phyloP scores from a whole-genome alignment of 2,888 invertebrate species.

The Morpho deidamia region DNA sequence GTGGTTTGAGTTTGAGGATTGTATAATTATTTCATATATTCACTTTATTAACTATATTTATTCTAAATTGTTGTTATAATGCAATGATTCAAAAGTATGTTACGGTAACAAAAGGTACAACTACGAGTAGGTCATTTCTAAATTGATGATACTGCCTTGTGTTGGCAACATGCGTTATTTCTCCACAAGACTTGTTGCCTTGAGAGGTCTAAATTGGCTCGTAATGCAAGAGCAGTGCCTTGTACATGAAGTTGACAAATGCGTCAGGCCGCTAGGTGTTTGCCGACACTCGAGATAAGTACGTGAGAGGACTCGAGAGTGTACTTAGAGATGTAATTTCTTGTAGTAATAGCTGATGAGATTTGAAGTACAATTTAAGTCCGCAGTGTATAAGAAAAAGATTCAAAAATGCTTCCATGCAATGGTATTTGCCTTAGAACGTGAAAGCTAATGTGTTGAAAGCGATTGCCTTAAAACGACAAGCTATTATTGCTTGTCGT shows the following conservation, averaged over 20 bases:
- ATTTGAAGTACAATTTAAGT: too few species aligned
- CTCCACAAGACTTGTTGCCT: slow-evolving; percentile 15
- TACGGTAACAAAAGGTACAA: not conserved
- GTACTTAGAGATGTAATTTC: slow-evolving; percentile 23
- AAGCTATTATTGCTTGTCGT: too few species aligned
- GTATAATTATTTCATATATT: too few species aligned
- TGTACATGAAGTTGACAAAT: slow-evolving; percentile 53
- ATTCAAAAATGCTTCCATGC: too few species aligned
- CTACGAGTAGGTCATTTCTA: not conserved
- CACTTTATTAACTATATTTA: too few species aligned
- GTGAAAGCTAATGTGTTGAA: too few species aligned
- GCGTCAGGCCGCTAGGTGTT: slow-evolving; percentile 44
- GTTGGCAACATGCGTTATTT: slow-evolving; percentile 8
- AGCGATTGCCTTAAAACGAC: too few species aligned
- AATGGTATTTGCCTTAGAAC: too few species aligned
- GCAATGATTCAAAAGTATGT: too few species aligned
- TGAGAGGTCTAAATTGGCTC: slow-evolving; percentile 10
- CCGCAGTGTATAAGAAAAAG: too few species aligned
- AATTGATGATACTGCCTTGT: slow-evolving; percentile 6
- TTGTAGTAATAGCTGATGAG: not conserved
- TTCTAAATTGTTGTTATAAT: too few species aligned
- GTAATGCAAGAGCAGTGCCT: slow-evolving; percentile 19
- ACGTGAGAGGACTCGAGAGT: slow-evolving; percentile 15
- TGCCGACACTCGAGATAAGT: slow-evolving; percentile 34
- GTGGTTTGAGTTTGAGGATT: too few species aligned